Percentiles rank a stretch among this genome's conserved stretches.
Conservation (phyloP, 2,113 vertebrate species). For the Trinectes maculatus region DNA sequence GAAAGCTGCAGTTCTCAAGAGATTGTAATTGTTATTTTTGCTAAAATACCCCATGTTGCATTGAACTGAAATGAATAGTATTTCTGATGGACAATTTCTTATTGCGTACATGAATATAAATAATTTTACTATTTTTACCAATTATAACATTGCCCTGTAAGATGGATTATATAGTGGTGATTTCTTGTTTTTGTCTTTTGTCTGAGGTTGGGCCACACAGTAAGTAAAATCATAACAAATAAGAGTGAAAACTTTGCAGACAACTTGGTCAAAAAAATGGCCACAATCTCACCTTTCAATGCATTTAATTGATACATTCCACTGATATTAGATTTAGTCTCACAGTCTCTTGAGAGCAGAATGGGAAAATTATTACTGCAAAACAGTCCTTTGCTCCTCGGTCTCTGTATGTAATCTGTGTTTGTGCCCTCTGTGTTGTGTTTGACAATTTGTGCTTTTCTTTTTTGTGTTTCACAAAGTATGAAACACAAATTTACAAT, state of each 20-base stretch:
- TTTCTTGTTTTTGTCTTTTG: neutral
- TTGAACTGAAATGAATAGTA: neutral
- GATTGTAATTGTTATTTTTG: constrained; percentile 29
- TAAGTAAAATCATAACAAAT: too few species aligned
- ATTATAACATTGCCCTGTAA: neutral
- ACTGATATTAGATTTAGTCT: constrained; percentile 8
- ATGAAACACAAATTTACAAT: constrained; percentile 11
- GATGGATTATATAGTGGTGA: neutral
- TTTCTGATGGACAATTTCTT: neutral
- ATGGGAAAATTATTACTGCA: neutral
- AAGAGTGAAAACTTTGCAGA: too few species aligned
- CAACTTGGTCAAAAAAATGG: too few species aligned
- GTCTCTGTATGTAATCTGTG: constrained; percentile 4
- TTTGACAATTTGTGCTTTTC: constrained; percentile 3
- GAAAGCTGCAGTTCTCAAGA: constrained; percentile 41
- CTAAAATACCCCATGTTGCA: neutral
- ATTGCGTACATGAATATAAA: neutral
- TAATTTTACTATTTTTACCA: constrained; percentile 1
- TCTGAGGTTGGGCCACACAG: too few species aligned
- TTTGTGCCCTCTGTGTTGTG: constrained; percentile 25
- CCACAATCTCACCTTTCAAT: neutral
- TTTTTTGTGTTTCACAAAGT: neutral
- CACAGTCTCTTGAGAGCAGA: constrained; percentile 55
- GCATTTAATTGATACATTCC: constrained; percentile 12
- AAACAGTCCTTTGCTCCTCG: constrained; percentile 17